These are phyloP conservation scores for Cranoglanis bouderius DNA, from an alignment of 2,113 vertebrate genomes.

Conservation along the genomic window DNA sequence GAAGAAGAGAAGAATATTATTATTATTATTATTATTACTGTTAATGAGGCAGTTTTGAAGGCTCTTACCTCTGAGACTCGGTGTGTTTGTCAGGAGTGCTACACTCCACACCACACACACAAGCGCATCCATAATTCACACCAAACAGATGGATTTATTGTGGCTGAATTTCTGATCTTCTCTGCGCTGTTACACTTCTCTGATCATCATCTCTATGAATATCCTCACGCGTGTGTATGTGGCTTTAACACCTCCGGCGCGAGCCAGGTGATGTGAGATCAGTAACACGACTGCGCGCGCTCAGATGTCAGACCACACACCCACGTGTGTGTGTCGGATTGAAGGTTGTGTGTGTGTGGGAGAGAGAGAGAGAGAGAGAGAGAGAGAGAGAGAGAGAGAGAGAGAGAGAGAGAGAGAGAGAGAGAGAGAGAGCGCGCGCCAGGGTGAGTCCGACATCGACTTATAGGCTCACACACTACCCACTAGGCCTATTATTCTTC, in stretches of 20 bases:
- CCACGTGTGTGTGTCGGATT: slow-evolving; percentile 18
- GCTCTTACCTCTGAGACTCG: background rate
- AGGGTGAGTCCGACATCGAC: background rate
- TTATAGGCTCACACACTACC: background rate
- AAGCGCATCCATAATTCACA: background rate
- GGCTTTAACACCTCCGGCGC: background rate
- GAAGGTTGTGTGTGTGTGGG: background rate
- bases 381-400: background rate
- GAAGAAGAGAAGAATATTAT: background rate
- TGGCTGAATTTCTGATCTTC: background rate
- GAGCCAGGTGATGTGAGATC: background rate
- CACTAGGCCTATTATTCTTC: background rate
- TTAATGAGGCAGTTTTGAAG: background rate
- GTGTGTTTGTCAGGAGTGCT: background rate
- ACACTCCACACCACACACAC: slow-evolving; percentile 16
- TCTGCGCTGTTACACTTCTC: background rate
- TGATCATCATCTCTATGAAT: background rate
- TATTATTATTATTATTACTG: too few relatives aligned
- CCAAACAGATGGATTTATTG: background rate
- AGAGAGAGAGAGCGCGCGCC: too few relatives aligned
- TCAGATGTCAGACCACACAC: slow-evolving; percentile 19
- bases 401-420: too few relatives aligned
- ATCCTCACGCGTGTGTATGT: background rate
- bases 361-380: background rate
- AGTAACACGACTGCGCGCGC: background rate